These are phyloP conservation scores for Rhimphoctona megacephalus DNA, from an alignment of 2,888 invertebrate genomes.

Conservation along the genomic window DNA sequence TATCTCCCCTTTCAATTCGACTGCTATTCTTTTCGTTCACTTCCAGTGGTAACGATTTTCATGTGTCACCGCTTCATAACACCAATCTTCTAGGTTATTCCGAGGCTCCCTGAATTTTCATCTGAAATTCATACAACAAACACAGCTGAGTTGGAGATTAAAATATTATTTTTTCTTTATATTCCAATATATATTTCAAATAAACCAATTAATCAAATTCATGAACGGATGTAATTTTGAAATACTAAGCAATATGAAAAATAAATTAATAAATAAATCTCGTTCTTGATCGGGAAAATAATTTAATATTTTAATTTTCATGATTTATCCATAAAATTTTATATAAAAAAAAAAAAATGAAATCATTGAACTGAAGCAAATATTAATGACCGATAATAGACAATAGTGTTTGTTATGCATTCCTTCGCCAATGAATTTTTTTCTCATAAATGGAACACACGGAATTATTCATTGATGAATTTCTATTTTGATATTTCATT, in stretches of 20 bases:
- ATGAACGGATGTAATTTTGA: too few relatives aligned
- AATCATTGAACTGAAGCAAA: background rate
- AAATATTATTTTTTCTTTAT: background rate
- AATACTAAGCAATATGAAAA: background rate
- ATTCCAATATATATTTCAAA: background rate
- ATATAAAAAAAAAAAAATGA: background rate
- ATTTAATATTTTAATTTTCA: background rate
- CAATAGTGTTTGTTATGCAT: background rate
- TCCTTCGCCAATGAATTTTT: background rate
- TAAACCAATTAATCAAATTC: background rate
- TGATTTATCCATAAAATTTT: background rate
- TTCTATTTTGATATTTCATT: background rate
- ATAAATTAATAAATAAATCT: background rate
- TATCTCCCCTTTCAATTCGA: background rate
- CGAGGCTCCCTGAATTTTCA: conserved; percentile 20
- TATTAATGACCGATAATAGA: background rate
- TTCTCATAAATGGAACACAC: background rate
- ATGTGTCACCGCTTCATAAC: conserved; percentile 66
- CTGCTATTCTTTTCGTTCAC: conserved; percentile 3
- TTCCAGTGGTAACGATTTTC: conserved; percentile 24
- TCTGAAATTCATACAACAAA: conserved; percentile 39
- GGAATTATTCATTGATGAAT: background rate
- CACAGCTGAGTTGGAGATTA: background rate
- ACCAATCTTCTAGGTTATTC: background rate
- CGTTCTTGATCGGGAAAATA: background rate